These are phyloP conservation scores for Lycorma delicatula DNA, from an alignment of 1,140 invertebrate species.

Conservation along the genomic window DNA sequence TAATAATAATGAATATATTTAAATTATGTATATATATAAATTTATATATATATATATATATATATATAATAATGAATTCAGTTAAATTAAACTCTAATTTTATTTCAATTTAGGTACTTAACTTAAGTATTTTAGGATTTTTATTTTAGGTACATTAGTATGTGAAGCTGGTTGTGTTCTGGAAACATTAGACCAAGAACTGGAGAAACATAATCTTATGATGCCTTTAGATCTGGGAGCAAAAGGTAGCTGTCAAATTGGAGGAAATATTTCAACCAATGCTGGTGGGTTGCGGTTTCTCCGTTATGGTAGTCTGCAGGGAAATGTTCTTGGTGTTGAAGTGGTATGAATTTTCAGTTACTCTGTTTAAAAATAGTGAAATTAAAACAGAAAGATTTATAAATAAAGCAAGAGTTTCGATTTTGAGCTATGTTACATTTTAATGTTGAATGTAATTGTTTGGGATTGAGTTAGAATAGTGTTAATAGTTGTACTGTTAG, in stretches of 20 bases:
- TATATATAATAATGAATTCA: constrained; percentile 6
- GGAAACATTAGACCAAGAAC: constrained; percentile 70
- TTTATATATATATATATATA: constrained; percentile 13
- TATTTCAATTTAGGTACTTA: constrained; percentile 13
- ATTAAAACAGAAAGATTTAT: too few relatives aligned
- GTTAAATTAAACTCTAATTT: background rate
- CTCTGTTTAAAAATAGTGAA: too few relatives aligned
- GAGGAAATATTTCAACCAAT: constrained; percentile 94
- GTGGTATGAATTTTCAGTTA: constrained; percentile 53
- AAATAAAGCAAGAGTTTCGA: too few relatives aligned
- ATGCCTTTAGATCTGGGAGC: constrained; percentile 95
- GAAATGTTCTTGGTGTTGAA: constrained; percentile 85
- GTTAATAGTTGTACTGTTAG: too few relatives aligned
- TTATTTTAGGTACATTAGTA: constrained; percentile 58
- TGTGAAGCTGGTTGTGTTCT: constrained; percentile 91
- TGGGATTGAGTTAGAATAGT: too few relatives aligned
- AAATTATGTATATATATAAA: background rate
- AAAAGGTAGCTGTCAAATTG: constrained; percentile 94
- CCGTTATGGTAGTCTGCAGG: constrained; percentile 92
- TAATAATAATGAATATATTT: too few relatives aligned
- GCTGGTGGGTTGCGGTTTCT: constrained; percentile 90
- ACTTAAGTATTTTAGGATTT: background rate
- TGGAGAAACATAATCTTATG: constrained; percentile 65
- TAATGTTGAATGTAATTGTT: too few relatives aligned
- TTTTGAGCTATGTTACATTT: too few relatives aligned